Conservation (phyloP, 1,140 invertebrate genomes). For the Leptinotarsa texana region DNA sequence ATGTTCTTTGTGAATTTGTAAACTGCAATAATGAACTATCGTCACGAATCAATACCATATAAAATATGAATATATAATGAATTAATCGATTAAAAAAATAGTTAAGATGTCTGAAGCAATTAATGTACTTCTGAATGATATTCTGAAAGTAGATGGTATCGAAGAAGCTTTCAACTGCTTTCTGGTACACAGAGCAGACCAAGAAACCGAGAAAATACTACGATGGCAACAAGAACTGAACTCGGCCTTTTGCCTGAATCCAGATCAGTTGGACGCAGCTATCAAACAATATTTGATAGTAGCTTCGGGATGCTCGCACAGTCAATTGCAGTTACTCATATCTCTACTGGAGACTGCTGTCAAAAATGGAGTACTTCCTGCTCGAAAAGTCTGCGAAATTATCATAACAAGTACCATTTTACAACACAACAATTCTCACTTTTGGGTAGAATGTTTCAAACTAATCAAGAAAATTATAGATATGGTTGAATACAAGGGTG, state of each 20-base stretch:
- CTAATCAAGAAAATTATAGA: slow-evolving; percentile 84
- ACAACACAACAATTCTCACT: slow-evolving; percentile 73
- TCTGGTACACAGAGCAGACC: slow-evolving; percentile 72
- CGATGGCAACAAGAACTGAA: slow-evolving; percentile 68
- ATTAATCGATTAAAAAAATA: too few relatives aligned
- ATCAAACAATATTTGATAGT: slow-evolving; percentile 72
- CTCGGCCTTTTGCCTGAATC: slow-evolving; percentile 59
- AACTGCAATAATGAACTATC: too few relatives aligned
- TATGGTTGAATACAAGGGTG: slow-evolving; percentile 93
- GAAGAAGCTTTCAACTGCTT: slow-evolving; percentile 88
- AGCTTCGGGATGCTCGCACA: slow-evolving; percentile 71
- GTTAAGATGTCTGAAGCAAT: slow-evolving; percentile 50
- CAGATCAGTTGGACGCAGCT: slow-evolving; percentile 72
- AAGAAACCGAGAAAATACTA: slow-evolving; percentile 68
- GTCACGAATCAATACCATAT: too few relatives aligned
- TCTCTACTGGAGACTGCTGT: slow-evolving; percentile 74
- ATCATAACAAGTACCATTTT: slow-evolving; percentile 81
- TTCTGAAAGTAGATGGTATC: slow-evolving; percentile 78
- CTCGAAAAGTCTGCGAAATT: slow-evolving; percentile 81
- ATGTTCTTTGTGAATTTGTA: too few relatives aligned
- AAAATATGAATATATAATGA: too few relatives aligned
- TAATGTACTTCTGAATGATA: slow-evolving; percentile 66
- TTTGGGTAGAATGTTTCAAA: slow-evolving; percentile 87
- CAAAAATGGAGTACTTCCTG: slow-evolving; percentile 65
- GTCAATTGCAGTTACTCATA: slow-evolving; percentile 72